Evolutionary conservation across 2,888 invertebrate genomes (phyloP).

Genomic region (Adelphocoris suturalis): DNA sequence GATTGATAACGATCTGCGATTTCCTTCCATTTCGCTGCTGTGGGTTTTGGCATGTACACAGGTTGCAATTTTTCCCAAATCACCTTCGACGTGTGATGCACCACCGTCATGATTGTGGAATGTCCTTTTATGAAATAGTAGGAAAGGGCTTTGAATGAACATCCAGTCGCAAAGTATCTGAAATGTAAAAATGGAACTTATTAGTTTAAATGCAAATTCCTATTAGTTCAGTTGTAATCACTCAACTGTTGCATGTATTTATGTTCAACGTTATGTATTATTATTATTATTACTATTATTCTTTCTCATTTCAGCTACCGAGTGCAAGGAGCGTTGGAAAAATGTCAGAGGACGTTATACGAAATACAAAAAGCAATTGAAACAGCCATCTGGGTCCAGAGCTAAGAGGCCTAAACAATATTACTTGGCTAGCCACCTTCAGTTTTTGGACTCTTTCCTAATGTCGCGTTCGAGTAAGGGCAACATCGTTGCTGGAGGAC

Average conservation of each 20-base stretch:
- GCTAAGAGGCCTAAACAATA: not conserved
- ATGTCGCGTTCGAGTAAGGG: slow-evolving; percentile 6
- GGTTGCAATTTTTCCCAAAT: slow-evolving; percentile 20
- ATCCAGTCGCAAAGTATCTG: not conserved
- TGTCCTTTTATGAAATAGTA: not conserved
- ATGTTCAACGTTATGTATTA: not conserved
- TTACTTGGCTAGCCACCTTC: slow-evolving; percentile 40
- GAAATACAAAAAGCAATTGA: too few relatives aligned
- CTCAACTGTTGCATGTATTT: not conserved
- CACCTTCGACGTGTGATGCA: slow-evolving; percentile 12
- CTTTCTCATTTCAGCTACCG: not conserved
- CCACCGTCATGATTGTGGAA: not conserved
- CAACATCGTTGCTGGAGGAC: slow-evolving; percentile 40
- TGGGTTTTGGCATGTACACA: not conserved
- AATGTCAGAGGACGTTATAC: not conserved
- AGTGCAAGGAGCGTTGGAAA: slow-evolving; percentile 10
- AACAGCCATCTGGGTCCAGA: not conserved
- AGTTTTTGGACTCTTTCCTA: slow-evolving; percentile 28
- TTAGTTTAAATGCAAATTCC: not conserved
- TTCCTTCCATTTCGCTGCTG: slow-evolving; percentile 3
- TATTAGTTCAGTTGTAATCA: not conserved
- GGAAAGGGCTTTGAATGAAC: slow-evolving; percentile 13
- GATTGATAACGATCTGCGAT: slow-evolving; percentile 4
- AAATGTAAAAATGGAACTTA: not conserved
- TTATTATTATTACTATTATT: too few relatives aligned